These are phyloP conservation scores for Geophilus truncorum DNA, from an alignment of 2,888 invertebrate species.

Conservation along the genomic window DNA sequence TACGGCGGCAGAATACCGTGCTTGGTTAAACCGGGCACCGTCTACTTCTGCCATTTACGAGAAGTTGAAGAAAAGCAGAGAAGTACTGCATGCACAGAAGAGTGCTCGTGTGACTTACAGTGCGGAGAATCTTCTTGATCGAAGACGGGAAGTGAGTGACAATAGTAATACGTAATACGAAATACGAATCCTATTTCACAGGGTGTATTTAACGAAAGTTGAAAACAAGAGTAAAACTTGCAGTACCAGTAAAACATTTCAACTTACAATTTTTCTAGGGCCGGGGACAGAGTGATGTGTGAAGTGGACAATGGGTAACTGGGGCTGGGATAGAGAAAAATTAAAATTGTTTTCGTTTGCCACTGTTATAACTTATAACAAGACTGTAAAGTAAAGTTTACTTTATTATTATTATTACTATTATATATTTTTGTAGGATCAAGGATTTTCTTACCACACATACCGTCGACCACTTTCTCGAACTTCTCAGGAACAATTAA, in stretches of 20 bases:
- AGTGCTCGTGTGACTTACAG: conserved; percentile 78
- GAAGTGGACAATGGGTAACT: too few relatives aligned
- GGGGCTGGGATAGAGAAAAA: too few relatives aligned
- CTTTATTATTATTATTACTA: background rate
- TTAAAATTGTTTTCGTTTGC: too few relatives aligned
- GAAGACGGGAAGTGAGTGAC: conserved; percentile 62
- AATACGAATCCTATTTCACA: too few relatives aligned
- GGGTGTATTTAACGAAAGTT: too few relatives aligned
- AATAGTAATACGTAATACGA: too few relatives aligned
- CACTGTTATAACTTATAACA: too few relatives aligned
- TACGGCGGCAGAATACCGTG: conserved; percentile 86
- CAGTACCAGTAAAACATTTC: too few relatives aligned
- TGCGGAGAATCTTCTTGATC: conserved; percentile 72
- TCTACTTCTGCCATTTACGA: conserved; percentile 91
- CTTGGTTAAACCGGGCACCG: conserved; percentile 68
- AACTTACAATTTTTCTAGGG: too few relatives aligned
- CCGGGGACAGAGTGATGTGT: too few relatives aligned
- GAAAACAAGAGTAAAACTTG: too few relatives aligned
- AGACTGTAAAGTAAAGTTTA: background rate
- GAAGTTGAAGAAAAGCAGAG: conserved; percentile 75
- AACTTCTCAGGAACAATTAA: conserved; percentile 29
- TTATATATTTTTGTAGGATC: conserved; percentile 43
- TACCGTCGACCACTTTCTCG: conserved; percentile 54
- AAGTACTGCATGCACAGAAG: conserved; percentile 59
- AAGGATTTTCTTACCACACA: conserved; percentile 52